These are phyloP conservation scores for Luidia sarsii DNA, from an alignment of 53 echinoderm and acorn worm species.

Conservation along the genomic window DNA sequence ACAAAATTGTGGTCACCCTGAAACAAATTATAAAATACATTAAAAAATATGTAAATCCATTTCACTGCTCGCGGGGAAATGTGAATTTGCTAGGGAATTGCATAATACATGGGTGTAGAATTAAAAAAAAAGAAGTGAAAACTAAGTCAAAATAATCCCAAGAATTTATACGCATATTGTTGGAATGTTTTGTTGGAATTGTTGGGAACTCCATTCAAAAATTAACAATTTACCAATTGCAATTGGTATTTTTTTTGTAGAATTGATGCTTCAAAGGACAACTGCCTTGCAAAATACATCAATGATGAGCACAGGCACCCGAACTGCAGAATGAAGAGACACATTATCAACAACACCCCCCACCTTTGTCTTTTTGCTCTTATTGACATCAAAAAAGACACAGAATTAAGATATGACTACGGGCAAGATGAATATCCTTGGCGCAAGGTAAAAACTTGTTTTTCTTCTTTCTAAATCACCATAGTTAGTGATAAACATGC, in stretches of 20 bases:
- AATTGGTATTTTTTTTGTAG: slow-evolving; percentile 3
- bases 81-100: too few species aligned
- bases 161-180: too few species aligned
- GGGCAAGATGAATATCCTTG: slow-evolving; percentile 31
- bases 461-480: not conserved
- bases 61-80: too few species aligned
- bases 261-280: not conserved
- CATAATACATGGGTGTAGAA: too few species aligned
- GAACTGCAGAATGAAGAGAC: slow-evolving; percentile 23
- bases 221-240: too few species aligned
- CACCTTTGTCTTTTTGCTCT: slow-evolving; percentile 28
- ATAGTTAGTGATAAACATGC: not conserved
- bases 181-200: too few species aligned
- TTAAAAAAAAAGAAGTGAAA: too few species aligned
- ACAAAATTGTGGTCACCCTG: too few species aligned
- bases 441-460: not conserved
- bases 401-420: slow-evolving; percentile 36
- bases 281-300: slow-evolving; percentile 3
- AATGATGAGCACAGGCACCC: slow-evolving; percentile 19
- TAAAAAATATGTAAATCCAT: too few species aligned
- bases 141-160: too few species aligned
- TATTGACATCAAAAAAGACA: slow-evolving; percentile 6
- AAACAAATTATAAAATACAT: too few species aligned
- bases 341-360: not conserved
- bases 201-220: too few species aligned